Conservation (phyloP, 2,888 invertebrate species). For the Teinopalpus imperialis region DNA sequence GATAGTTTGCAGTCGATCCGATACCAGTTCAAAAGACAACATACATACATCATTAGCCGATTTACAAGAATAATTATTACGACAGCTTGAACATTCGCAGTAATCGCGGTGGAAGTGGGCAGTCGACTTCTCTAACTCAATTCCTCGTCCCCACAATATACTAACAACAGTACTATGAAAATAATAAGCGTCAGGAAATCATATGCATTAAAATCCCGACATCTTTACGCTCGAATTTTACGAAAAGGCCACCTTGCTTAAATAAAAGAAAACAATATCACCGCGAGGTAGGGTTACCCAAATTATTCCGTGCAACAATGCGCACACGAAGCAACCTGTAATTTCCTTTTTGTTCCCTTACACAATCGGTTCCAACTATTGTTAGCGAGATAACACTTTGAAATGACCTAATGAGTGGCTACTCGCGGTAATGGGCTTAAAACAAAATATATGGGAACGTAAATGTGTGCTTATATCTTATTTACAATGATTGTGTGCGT, state of each 20-base stretch:
- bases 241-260: conserved; percentile 20
- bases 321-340: conserved; percentile 49
- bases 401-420: conserved; percentile 42
- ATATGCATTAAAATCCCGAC: too few species aligned
- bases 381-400: conserved; percentile 33
- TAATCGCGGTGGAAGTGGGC: too few species aligned
- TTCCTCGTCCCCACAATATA: too few species aligned
- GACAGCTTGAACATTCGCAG: too few species aligned
- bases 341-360: conserved; percentile 60
- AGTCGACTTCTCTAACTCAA: too few species aligned
- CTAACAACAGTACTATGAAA: too few species aligned
- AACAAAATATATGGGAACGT: not conserved
- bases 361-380: conserved; percentile 44
- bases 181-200: too few species aligned
- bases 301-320: conserved; percentile 62
- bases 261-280: conserved; percentile 28
- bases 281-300: conserved; percentile 50
- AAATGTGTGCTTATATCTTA: not conserved
- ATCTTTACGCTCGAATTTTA: not conserved
- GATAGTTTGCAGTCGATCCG: too few species aligned
- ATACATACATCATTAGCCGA: too few species aligned
- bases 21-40: too few species aligned
- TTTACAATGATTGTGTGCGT: not conserved
- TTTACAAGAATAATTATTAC: too few species aligned
- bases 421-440: conserved; percentile 7